Conservation (phyloP, 2,797 vertebrate genomes). For the Sparidentex hasta region DNA sequence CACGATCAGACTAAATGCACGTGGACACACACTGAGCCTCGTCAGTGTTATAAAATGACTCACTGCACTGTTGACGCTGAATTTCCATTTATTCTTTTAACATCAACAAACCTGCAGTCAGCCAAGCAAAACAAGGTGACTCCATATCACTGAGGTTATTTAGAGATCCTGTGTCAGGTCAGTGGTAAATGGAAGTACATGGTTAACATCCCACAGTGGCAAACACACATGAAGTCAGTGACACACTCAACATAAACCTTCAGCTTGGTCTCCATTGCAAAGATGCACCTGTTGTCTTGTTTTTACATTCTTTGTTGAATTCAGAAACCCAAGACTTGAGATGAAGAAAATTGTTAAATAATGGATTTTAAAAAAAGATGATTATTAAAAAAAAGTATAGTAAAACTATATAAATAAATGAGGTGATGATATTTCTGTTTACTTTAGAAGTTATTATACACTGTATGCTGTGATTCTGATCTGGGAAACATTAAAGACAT, state of each 20-base stretch:
- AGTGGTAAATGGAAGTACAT: slow-evolving; percentile 26
- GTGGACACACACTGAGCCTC: neutral
- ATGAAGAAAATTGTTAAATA: slow-evolving; percentile 83
- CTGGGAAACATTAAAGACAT: slow-evolving; percentile 90
- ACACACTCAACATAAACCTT: slow-evolving; percentile 3
- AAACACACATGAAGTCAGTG: neutral
- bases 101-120: no score
- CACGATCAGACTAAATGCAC: neutral
- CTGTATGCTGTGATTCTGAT: slow-evolving; percentile 90
- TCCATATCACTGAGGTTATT: no score
- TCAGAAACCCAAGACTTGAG: slow-evolving; percentile 81
- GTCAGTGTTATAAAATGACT: neutral
- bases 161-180: slow-evolving; percentile 11
- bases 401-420: slow-evolving; percentile 86
- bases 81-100: no score
- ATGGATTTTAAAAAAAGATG: slow-evolving; percentile 76
- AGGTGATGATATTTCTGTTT: slow-evolving; percentile 90
- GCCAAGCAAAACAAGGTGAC: no score
- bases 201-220: neutral
- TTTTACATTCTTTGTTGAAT: slow-evolving; percentile 84
- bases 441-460: slow-evolving; percentile 89
- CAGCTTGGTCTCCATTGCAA: slow-evolving; percentile 52
- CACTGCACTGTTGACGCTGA: no score
- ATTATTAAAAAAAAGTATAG: slow-evolving; percentile 74
- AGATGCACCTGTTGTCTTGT: slow-evolving; percentile 86